These are phyloP conservation scores for Caenorhabditis doughertyi DNA, from an alignment of 2,888 invertebrate genomes.

Conservation along the genomic window DNA sequence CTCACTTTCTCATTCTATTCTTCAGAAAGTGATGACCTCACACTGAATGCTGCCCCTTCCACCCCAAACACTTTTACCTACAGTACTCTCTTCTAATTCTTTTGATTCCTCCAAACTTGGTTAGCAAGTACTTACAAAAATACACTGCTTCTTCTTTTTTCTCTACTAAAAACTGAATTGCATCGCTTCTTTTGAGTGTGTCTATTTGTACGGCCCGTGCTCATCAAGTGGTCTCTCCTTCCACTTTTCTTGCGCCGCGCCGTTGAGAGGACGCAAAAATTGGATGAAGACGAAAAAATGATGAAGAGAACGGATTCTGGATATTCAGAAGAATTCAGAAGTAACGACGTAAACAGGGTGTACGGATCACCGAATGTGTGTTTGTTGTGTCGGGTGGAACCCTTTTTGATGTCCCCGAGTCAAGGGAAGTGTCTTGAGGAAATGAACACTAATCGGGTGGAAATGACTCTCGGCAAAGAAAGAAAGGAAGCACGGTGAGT, in stretches of 20 bases:
- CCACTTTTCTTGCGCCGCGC: constrained; percentile 56
- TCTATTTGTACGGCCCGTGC: constrained; percentile 58
- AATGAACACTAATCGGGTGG: constrained; percentile 65
- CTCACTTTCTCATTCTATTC: no score
- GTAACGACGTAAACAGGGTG: constrained; percentile 44
- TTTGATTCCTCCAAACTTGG: constrained; percentile 27
- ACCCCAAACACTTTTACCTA: constrained; percentile 16
- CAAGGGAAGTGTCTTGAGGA: constrained; percentile 27
- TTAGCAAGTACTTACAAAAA: constrained; percentile 49
- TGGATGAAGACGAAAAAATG: constrained; percentile 12
- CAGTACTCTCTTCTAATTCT: constrained; percentile 25
- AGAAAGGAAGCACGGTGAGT: constrained; percentile 14
- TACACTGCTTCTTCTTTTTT: constrained; percentile 22
- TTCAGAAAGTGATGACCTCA: no score
- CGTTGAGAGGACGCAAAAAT: constrained; percentile 55
- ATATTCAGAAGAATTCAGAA: constrained; percentile 19
- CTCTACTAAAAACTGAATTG: constrained; percentile 46
- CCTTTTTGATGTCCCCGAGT: constrained; percentile 41
- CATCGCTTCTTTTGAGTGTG: constrained; percentile 35
- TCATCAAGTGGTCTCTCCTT: constrained; percentile 49
- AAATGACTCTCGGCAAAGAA: constrained; percentile 28
- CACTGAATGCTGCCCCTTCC: not conserved
- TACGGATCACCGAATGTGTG: constrained; percentile 42
- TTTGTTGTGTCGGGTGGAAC: constrained; percentile 2
- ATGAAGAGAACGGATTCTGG: constrained; percentile 32